Evolutionary conservation across 2,888 invertebrate genomes (phyloP).

Genomic region (Stenodema calcarata): DNA sequence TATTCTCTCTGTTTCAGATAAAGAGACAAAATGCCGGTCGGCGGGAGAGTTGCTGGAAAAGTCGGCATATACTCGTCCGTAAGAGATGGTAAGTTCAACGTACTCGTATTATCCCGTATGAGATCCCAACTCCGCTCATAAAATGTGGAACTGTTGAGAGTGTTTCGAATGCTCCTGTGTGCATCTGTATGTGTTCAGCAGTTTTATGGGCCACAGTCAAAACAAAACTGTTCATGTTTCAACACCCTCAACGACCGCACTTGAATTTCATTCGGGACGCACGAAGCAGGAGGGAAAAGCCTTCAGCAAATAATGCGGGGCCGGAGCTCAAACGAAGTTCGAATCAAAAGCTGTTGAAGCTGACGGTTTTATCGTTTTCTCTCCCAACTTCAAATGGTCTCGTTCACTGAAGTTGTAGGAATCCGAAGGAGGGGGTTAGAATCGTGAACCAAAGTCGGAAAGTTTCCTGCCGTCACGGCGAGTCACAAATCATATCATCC

Average conservation of each 20-base stretch:
- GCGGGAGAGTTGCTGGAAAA: constrained; percentile 80
- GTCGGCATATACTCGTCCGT: constrained; percentile 78
- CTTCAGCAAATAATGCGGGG: not conserved
- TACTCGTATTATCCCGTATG: not conserved
- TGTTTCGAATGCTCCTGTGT: not conserved
- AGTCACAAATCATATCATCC: no score
- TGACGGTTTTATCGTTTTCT: not conserved
- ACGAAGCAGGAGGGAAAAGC: not conserved
- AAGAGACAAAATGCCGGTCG: constrained; percentile 65
- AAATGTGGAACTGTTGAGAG: not conserved
- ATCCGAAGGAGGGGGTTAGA: not conserved
- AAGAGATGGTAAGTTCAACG: constrained; percentile 72
- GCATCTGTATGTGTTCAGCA: not conserved
- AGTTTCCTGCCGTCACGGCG: no score
- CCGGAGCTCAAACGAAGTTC: not conserved
- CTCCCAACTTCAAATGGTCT: not conserved
- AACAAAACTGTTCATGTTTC: not conserved
- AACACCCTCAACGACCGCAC: not conserved
- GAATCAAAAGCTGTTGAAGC: not conserved
- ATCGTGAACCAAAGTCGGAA: not conserved
- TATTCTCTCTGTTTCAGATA: constrained; percentile 42
- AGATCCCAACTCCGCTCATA: not conserved
- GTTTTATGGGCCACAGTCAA: not conserved
- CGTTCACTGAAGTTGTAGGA: not conserved
- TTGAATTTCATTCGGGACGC: not conserved